Evolutionary conservation across 2,797 vertebrate genomes (phyloP).

Genomic region (Darevskia nairensis): DNA sequence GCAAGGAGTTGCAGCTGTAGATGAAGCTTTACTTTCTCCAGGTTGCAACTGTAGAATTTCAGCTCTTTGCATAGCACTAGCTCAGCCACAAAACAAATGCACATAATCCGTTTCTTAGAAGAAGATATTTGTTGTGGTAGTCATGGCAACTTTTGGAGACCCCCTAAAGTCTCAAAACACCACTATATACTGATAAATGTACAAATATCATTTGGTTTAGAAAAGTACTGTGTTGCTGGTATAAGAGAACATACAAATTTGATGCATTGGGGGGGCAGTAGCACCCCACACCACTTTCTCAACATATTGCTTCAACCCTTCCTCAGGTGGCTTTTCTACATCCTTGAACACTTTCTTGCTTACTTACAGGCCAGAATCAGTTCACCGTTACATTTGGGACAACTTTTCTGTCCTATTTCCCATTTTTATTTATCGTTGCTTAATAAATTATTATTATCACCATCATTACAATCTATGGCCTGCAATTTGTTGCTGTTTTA

Average conservation of each 20-base stretch:
- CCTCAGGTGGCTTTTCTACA: conserved; percentile 13
- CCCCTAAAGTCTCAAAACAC: not conserved
- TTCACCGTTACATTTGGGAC: conserved; percentile 41
- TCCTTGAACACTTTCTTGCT: not conserved
- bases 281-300: too few relatives aligned
- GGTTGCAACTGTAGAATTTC: not conserved
- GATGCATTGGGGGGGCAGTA: too few relatives aligned
- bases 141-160: not conserved
- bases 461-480: too few relatives aligned
- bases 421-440: conserved; percentile 36
- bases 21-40: not conserved
- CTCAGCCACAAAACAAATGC: not conserved
- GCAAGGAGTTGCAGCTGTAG: not conserved
- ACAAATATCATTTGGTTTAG: not conserved
- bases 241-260: not conserved
- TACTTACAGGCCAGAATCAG: conserved; percentile 40
- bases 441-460: not conserved
- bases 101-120: not conserved
- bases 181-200: not conserved
- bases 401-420: conserved; percentile 42
- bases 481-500: not conserved
- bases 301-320: conserved; percentile 16
- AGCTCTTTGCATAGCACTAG: not conserved
- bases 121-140: not conserved
- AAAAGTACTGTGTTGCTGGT: not conserved